phyloP scores from a whole-genome alignment of 2,888 invertebrate species.

The Drosophila subsilvestris region DNA sequence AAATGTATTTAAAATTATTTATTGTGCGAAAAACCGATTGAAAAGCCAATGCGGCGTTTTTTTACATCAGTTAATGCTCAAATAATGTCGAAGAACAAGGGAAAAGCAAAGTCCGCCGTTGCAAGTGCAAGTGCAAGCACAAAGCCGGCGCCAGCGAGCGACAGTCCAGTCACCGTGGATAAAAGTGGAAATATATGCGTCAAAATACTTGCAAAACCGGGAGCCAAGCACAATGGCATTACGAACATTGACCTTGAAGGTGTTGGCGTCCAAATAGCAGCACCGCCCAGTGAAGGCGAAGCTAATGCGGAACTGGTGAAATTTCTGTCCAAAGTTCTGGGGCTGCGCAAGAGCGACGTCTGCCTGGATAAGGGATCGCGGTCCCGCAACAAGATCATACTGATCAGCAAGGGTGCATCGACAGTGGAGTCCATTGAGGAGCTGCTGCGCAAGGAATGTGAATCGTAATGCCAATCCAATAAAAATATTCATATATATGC shows the following conservation, averaged over 20 bases:
- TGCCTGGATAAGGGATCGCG: constrained; percentile 87
- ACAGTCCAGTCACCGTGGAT: constrained; percentile 83
- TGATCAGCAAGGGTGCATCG: constrained; percentile 84
- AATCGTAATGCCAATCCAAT: constrained; percentile 27
- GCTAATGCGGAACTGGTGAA: constrained; percentile 91
- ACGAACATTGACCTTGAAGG: constrained; percentile 87
- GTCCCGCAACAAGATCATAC: constrained; percentile 86
- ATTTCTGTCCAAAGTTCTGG: constrained; percentile 88
- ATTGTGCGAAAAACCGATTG: constrained; percentile 2
- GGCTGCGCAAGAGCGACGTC: constrained; percentile 89
- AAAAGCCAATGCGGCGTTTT: constrained; percentile 59
- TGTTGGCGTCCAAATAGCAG: constrained; percentile 90
- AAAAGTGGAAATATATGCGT: constrained; percentile 87
- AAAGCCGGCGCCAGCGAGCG: constrained; percentile 13
- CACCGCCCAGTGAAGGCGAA: constrained; percentile 92
- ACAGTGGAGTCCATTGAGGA: constrained; percentile 84
- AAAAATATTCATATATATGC: not conserved
- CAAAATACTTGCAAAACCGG: constrained; percentile 89
- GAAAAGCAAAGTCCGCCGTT: constrained; percentile 52
- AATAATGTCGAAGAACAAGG: constrained; percentile 78
- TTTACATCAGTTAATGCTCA: constrained; percentile 33
- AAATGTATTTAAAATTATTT: constrained; percentile 20
- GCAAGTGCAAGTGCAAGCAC: constrained; percentile 13
- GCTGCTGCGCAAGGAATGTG: constrained; percentile 83
- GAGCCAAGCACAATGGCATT: constrained; percentile 89